phyloP scores from a whole-genome alignment of 2,797 vertebrate species.

The Diceros bicornis region DNA sequence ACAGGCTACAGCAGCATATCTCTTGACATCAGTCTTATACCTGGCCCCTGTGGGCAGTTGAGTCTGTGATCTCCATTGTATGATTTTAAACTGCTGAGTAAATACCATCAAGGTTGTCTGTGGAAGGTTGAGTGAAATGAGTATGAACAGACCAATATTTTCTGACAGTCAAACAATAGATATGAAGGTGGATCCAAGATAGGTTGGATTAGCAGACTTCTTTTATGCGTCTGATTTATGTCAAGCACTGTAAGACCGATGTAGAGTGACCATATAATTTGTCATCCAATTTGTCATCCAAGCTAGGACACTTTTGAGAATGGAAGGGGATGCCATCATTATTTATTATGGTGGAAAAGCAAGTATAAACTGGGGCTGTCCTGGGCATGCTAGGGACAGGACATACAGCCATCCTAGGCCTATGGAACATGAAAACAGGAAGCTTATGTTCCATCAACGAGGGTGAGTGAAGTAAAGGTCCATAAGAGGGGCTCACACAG shows the following conservation, averaged over 20 bases:
- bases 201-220: background rate
- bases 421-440: background rate
- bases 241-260: background rate
- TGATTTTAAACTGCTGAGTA: background rate
- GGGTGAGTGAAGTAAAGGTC: background rate
- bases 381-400: background rate
- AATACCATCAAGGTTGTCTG: background rate
- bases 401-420: background rate
- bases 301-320: conserved; percentile 11
- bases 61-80: background rate
- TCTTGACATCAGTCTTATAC: background rate
- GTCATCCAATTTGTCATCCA: conserved; percentile 33
- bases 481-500: background rate
- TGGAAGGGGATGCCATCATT: background rate
- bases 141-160: background rate
- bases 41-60: background rate
- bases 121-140: background rate
- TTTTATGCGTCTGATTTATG: background rate
- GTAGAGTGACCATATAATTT: background rate
- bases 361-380: background rate
- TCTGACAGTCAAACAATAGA: background rate
- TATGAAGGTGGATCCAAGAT: background rate
- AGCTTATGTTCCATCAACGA: background rate
- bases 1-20: background rate
- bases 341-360: conserved; percentile 5